Percentiles rank a stretch among this genome's conserved stretches.
Evolutionary conservation across 2,113 vertebrate species (phyloP).

Genomic region (Camelus bactrianus): DNA sequence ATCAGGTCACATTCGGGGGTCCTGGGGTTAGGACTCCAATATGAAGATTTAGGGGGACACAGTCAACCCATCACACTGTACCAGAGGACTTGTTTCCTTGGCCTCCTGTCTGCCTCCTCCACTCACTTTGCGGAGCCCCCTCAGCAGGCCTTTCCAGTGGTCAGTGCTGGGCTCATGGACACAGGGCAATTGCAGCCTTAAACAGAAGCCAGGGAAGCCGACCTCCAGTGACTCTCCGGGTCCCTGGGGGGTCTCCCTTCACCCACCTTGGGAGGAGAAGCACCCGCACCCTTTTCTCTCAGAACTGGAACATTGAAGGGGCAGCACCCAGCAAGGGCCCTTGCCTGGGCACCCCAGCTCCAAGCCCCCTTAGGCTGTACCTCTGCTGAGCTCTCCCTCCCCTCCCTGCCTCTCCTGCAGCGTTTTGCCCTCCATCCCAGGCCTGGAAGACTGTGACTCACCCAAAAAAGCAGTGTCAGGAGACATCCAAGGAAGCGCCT

Average conservation of each 20-base stretch:
- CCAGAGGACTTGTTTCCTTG: not conserved
- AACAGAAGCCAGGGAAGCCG: not conserved
- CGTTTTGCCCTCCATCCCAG: accelerated
- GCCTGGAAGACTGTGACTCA: not conserved
- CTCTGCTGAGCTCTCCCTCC: not conserved
- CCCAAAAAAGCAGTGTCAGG: accelerated
- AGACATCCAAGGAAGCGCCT: slow-evolving; percentile 49
- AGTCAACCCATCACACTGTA: not conserved
- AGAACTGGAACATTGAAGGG: accelerated
- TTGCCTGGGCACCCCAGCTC: not conserved
- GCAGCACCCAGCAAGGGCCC: not conserved
- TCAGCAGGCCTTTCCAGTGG: not conserved
- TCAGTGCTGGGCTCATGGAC: not conserved
- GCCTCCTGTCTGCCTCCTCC: not conserved
- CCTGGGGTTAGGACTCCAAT: not conserved
- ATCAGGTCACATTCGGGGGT: not conserved
- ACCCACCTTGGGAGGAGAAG: not conserved
- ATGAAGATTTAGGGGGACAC: not conserved
- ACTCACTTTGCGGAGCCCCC: not conserved
- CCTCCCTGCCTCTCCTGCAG: not conserved
- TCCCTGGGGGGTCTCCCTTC: not conserved
- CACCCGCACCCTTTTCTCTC: not conserved
- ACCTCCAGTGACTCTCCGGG: not conserved
- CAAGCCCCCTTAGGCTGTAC: not conserved
- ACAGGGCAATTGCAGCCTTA: too few species aligned